Conservation (phyloP, 2,888 invertebrate genomes). For the Achlya flavicornis region DNA sequence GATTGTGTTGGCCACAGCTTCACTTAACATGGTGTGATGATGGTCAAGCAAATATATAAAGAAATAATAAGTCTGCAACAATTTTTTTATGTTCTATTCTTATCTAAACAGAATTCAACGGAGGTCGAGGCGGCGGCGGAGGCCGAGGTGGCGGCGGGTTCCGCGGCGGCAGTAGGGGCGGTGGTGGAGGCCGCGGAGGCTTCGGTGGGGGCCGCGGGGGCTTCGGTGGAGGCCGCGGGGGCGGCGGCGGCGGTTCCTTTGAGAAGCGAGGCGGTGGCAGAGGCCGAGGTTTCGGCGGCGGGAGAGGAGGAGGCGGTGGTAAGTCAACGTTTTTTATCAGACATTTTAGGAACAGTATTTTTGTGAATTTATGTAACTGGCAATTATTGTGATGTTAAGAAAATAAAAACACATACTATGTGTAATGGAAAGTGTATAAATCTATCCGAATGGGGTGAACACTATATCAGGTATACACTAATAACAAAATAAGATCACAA, state of each 20-base stretch:
- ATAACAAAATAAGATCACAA: too few species aligned
- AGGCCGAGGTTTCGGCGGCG: constrained; percentile 67
- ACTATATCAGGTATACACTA: too few species aligned
- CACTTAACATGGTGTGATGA: too few species aligned
- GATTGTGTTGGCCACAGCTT: too few species aligned
- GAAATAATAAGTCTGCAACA: too few species aligned
- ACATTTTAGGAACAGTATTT: too few species aligned
- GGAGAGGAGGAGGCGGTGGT: constrained; percentile 63
- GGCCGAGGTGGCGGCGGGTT: constrained; percentile 44
- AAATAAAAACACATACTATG: too few species aligned
- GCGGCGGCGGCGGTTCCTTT: constrained; percentile 48
- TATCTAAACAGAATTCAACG: constrained; percentile 62
- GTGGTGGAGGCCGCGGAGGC: constrained; percentile 40
- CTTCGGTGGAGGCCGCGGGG: constrained; percentile 47
- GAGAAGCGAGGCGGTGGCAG: constrained; percentile 60
- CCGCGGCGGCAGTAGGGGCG: constrained; percentile 42
- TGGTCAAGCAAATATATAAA: too few species aligned
- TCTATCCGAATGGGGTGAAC: too few species aligned
- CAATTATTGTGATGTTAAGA: too few species aligned
- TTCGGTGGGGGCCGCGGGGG: constrained; percentile 45
- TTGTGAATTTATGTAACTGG: too few species aligned
- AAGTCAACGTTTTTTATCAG: not conserved
- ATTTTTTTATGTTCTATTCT: not conserved
- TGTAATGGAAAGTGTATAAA: too few species aligned
- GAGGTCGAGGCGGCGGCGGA: constrained; percentile 51